Evolutionary conservation across 2,888 invertebrate genomes (phyloP).

Genomic region (Diarsia rubi): DNA sequence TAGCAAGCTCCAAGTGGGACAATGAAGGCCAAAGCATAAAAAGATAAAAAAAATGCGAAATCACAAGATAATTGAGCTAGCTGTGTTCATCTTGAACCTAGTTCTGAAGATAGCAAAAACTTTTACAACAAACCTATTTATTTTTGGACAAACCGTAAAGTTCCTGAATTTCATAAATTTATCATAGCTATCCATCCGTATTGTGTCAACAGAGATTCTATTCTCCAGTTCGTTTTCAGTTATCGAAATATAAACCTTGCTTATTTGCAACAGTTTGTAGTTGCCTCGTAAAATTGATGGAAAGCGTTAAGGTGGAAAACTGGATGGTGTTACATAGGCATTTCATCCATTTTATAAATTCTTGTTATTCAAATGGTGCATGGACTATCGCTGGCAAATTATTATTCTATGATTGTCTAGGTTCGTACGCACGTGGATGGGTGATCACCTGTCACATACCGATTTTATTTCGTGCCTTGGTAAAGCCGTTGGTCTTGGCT

Average conservation of each 20-base stretch:
- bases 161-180: constrained; percentile 5
- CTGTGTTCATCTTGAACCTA: not conserved
- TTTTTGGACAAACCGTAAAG: not conserved
- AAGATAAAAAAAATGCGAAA: not conserved
- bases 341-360: not conserved
- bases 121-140: not conserved
- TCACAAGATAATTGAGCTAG: not conserved
- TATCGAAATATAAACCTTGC: constrained; percentile 8
- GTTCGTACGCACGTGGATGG: no score
- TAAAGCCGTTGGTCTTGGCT: no score
- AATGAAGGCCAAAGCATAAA: not conserved
- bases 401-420: not conserved
- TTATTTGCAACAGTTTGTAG: not conserved
- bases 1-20: no score
- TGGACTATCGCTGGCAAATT: not conserved
- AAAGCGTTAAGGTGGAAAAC: not conserved
- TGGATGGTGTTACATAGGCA: not conserved
- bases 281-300: not conserved
- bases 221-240: not conserved
- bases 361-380: not conserved
- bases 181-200: constrained; percentile 1
- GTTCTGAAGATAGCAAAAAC: not conserved
- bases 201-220: constrained; percentile 7
- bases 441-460: no score
- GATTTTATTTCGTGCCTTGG: no score